A percentile compares a stretch with the other conserved stretches of the same genome.
Conservation (phyloP, 2,888 invertebrate species). For the Hoplodrina blanda region DNA sequence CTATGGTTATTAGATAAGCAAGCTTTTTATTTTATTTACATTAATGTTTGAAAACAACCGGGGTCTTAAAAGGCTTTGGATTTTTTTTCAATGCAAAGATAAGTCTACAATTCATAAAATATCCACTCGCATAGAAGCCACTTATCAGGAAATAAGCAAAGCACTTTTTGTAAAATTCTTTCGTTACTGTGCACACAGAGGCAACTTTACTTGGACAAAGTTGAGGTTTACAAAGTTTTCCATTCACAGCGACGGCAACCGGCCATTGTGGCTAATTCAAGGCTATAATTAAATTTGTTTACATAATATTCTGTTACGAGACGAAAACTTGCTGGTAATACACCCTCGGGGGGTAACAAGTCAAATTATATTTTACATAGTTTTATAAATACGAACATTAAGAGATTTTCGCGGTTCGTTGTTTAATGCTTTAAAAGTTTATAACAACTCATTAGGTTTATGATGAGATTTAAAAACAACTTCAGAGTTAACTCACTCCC, state of each 20-base stretch:
- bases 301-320: slow-evolving; percentile 82
- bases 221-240: slow-evolving; percentile 84
- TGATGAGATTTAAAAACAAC: slow-evolving; percentile 43
- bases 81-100: slow-evolving; percentile 18
- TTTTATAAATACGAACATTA: slow-evolving; percentile 54
- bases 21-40: no score
- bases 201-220: slow-evolving; percentile 79
- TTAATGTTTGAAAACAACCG: background rate
- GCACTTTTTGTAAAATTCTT: slow-evolving; percentile 78
- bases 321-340: slow-evolving; percentile 77
- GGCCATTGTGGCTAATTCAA: slow-evolving; percentile 88
- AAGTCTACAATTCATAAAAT: slow-evolving; percentile 37
- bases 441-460: slow-evolving; percentile 41
- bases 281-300: slow-evolving; percentile 89
- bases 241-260: slow-evolving; percentile 80
- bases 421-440: slow-evolving; percentile 42
- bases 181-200: slow-evolving; percentile 74
- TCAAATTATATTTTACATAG: slow-evolving; percentile 62
- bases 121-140: slow-evolving; percentile 46
- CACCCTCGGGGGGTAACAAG: slow-evolving; percentile 60
- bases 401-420: slow-evolving; percentile 43
- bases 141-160: slow-evolving; percentile 75
- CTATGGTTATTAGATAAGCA: background rate
- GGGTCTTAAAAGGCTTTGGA: slow-evolving; percentile 7
- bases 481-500: slow-evolving; percentile 37